phyloP scores from a whole-genome alignment of 1,140 invertebrate genomes.

The Cylas formicarius region DNA sequence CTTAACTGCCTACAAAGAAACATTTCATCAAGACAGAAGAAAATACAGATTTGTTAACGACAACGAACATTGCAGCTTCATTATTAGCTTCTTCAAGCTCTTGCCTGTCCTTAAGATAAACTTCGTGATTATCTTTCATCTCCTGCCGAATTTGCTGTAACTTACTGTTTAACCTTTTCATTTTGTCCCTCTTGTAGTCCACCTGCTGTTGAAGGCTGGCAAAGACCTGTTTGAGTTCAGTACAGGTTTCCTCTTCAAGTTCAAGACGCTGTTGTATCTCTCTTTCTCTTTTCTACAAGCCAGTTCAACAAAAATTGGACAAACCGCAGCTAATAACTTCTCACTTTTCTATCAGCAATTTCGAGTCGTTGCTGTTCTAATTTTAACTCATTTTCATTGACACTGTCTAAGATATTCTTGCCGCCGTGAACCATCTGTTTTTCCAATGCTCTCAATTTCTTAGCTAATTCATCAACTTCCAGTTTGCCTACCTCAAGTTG shows the following conservation, averaged over 20 bases:
- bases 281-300: slow-evolving; percentile 51
- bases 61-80: slow-evolving; percentile 60
- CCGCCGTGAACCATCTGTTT: slow-evolving; percentile 78
- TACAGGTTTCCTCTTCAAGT: slow-evolving; percentile 79
- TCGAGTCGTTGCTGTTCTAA: slow-evolving; percentile 72
- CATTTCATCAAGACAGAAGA: background rate
- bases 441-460: slow-evolving; percentile 64
- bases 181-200: slow-evolving; percentile 84
- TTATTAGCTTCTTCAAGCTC: slow-evolving; percentile 80
- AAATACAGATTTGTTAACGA: background rate
- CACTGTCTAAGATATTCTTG: slow-evolving; percentile 85
- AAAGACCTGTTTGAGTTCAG: slow-evolving; percentile 78
- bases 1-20: slow-evolving; percentile 54
- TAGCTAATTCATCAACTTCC: slow-evolving; percentile 41
- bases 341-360: slow-evolving; percentile 76
- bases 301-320: background rate
- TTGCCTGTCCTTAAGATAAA: slow-evolving; percentile 47
- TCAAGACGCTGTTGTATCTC: slow-evolving; percentile 85
- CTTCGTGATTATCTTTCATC: slow-evolving; percentile 39
- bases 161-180: slow-evolving; percentile 54
- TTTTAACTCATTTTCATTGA: slow-evolving; percentile 79
- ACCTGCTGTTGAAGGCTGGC: slow-evolving; percentile 85
- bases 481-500: slow-evolving; percentile 38
- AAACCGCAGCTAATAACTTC: slow-evolving; percentile 6
- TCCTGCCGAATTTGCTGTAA: slow-evolving; percentile 47